These are phyloP conservation scores for Cyrtonyx montezumae DNA, from an alignment of 2,113 vertebrate genomes.

Conservation along the genomic window DNA sequence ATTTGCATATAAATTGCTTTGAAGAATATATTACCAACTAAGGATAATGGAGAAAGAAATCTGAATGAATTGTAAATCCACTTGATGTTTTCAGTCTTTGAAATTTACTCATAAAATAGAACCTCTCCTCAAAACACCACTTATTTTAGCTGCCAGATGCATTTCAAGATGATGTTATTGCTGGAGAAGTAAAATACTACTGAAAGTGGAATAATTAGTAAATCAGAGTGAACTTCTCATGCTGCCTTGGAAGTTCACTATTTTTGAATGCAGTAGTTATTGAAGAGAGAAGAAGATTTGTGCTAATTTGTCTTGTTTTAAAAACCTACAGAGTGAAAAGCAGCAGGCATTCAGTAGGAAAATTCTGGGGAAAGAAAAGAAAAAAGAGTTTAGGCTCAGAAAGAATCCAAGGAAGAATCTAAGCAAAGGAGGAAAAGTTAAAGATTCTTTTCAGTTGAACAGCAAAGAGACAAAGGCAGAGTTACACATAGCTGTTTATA, in stretches of 20 bases:
- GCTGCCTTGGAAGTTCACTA: not conserved
- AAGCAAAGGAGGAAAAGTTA: not conserved
- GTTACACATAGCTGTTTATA: not conserved
- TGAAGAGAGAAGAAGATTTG: not conserved
- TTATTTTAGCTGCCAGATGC: not conserved
- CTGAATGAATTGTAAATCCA: conserved; percentile 60
- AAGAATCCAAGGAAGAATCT: not conserved
- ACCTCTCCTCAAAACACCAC: conserved; percentile 5
- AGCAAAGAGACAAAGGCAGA: not conserved
- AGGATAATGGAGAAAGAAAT: conserved; percentile 14
- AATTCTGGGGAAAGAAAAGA: not conserved
- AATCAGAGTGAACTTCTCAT: not conserved
- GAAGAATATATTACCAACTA: conserved; percentile 40
- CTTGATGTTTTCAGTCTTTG: not conserved
- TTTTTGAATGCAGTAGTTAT: not conserved
- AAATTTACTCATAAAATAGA: conserved; percentile 38
- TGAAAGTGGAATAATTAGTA: not conserved
- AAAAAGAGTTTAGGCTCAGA: not conserved
- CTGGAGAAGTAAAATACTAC: not conserved
- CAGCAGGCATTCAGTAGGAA: not conserved
- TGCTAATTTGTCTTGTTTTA: not conserved
- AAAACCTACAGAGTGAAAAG: not conserved
- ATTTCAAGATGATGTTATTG: not conserved
- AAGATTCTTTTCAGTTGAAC: not conserved
- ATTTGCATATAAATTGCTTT: conserved; percentile 75